Evolutionary conservation across 2,797 vertebrate species (phyloP), one percentile per base, ranked within the genome.

Genomic region (Anguilla anguilla): DNA sequence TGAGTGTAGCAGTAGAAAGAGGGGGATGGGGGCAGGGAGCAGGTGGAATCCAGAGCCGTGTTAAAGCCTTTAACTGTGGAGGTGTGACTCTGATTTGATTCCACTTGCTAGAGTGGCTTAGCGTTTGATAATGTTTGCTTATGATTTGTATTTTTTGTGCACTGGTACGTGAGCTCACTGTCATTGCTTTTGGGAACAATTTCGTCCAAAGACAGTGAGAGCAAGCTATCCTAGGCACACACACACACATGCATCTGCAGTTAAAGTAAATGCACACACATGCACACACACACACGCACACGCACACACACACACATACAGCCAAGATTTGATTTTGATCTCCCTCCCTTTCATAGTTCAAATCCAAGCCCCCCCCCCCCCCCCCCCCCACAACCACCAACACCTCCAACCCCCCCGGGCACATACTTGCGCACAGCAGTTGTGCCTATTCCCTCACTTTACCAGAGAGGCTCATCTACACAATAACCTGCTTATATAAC

Each of bases 401-500:
- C 11, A 59, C 11, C 51, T 11, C 51, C 11, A 7, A 51, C 51
- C 51, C 51, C 15, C 5, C 59, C 22, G 59, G 59, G 4, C 59
- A 61, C n/a, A 39, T 83, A 84, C 86, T 90, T 87, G 87, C 35
- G 89, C 46, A 11, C 88, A 85, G 59, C 85, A 35, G 19, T 55
- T 69, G 39, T 28, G 91, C 87, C 86, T 49, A 86, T 69, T 83
- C 83, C 25, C 86, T 83, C 64, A 35, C 57, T 92, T 86, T 49
- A 92, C 87, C 86, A 77, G 88, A 35, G n/a, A 87, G 87, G 55
- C 91, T 92, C 91, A 90, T 92, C 83, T 67, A 90, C 90, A 90
- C 90, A 11, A 91, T 92, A 92, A 93, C 85, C 86, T 11, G 89
- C 92, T 96, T 95, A 94, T 88, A 90, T 94, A 94, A 94, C 87